Evolutionary conservation across 2,113 vertebrate genomes (phyloP), one percentile per base, ranked within the genome.

Genomic region (Harpagus bidentatus): DNA sequence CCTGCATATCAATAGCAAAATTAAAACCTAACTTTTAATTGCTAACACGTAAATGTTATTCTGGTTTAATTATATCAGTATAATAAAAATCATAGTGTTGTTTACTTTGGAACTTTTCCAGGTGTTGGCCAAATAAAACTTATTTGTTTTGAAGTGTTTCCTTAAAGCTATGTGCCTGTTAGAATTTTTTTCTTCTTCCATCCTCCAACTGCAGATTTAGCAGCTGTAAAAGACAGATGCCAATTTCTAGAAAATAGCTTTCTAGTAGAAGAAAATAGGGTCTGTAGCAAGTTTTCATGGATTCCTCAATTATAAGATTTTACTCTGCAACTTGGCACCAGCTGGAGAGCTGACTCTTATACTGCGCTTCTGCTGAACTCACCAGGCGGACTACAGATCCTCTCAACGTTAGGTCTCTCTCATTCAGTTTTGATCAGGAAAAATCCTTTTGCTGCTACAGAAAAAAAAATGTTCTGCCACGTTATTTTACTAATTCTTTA

Each of bases 181-280:
- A 50, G 47, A 48, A 21, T 26, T 72, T 65, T 69, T 89, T 69
- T 53, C 42, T 90, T 88, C 40, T 88, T 81, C 77, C 40, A 73
- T n/a, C 53, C 38, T 74, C 52, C 55, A 69, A 4, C 29, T 55
- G 61, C 22, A 76, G 56, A 82, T 62, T 80, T 48, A 92, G 45
- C 95, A 96, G 95, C 82, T 94, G 82, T 69, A 56, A 88, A 62
- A 88, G 66, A 94, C 40, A 95, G 74, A 86, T 55, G 77, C 43
- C 82, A 81, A 65, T 43, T 58, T 82, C 73, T 58, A 93, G 65
- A 58, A 82, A 90, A 88, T 13, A 56, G 61, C 48, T 76, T 93
- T 38, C 36, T 21, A 67, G 50, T 28, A 81, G 65, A 94, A 82
- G 52, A 62, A 93, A 84, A 83, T 1, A 66, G 63, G 26, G 26